Conservation (phyloP, 2,888 invertebrate species). For the Lepidonotus clava region DNA sequence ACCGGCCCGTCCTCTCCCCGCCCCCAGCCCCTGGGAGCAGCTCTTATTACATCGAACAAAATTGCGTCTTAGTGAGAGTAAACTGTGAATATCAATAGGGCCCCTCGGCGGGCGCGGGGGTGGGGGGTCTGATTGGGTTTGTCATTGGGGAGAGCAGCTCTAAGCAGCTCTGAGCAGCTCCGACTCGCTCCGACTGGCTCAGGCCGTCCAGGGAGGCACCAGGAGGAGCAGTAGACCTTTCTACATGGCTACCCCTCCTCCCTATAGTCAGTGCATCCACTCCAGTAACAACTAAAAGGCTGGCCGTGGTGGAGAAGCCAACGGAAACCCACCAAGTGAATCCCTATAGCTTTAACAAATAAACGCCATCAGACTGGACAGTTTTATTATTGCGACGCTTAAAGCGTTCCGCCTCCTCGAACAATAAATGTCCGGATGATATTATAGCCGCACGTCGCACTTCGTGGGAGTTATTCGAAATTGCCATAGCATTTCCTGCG, state of each 20-base stretch:
- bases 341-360: no score
- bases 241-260: neutral
- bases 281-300: no score
- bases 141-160: slow-evolving; percentile 30
- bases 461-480: no score
- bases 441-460: no score
- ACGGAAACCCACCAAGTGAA: no score
- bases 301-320: no score
- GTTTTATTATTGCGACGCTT: no score
- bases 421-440: no score
- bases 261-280: no score
- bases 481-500: neutral
- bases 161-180: neutral
- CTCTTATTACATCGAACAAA: slow-evolving; percentile 52
- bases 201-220: neutral
- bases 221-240: neutral
- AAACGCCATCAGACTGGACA: no score
- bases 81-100: slow-evolving; percentile 50
- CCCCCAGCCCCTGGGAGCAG: slow-evolving; percentile 16
- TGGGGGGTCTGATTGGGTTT: slow-evolving; percentile 17
- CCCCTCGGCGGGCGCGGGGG: neutral
- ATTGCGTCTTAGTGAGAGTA: slow-evolving; percentile 47
- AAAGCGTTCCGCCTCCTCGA: no score
- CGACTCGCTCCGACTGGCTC: neutral
- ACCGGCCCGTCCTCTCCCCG: neutral